Base-by-base conservation (phyloP, 2,888 invertebrate species). In the Phengaris alcon region DNA sequence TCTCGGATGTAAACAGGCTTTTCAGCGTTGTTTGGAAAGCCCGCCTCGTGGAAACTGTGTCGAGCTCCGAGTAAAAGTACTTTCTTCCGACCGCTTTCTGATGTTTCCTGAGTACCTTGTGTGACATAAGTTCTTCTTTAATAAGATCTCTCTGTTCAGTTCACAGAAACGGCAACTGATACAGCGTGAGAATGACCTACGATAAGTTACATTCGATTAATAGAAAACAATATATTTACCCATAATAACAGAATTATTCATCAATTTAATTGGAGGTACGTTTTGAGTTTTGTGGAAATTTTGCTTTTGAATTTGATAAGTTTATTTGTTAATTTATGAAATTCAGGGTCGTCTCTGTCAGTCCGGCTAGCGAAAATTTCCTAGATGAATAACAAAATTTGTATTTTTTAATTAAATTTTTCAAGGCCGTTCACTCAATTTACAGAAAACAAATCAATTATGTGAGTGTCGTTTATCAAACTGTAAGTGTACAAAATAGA, bases 41-140 rank as follows among this genome's bases (percentile, higher is more conserved):
- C 84, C 82, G 78, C 82, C 48, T 83, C 90, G 90, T 92, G 91
- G 93, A 92, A 93, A 93, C 93, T 92, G 87, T 91, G 93, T 85
- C 93, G 90, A 85, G 82, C 85, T 89, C 88, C 85, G 83, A 92
- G 92, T 91, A 93, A 93, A 93, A 93, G 92, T 91, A 91, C 92
- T 93, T 93, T 93, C 93, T 91, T 93, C 90, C 83, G 86, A 87
- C 90, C 90, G 90, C 90, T 91, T 92, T 92, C 91, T 87, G 90
- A 93, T 87, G 88, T 89, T 90, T 91, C 87, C 89, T 88, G 85
- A 84, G 84, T 87, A 85, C 89, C 90, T 90, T 90, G 89, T 88
- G 88, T 93, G 90, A 91, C 90, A 92, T 91, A 91, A 92, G 89
- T 84, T 81, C 84, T 83, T 35, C 88, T 90, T 88, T 90, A 88